phyloP scores from a whole-genome alignment of 1,140 invertebrate species.

The Drosophila ambigua region DNA sequence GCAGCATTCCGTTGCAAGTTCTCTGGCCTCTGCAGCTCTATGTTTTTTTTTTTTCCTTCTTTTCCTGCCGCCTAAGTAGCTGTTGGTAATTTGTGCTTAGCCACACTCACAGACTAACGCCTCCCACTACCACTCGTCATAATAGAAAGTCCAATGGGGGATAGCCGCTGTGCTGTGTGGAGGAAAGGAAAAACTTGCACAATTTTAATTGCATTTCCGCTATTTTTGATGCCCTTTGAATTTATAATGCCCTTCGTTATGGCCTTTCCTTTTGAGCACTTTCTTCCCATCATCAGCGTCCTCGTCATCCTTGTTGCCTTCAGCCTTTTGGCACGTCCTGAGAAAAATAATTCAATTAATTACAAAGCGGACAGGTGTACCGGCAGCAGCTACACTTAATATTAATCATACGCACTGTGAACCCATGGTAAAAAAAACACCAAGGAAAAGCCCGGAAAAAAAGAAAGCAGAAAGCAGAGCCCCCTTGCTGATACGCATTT shows the following conservation, averaged over 20 bases:
- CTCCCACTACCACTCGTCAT: conserved; percentile 4
- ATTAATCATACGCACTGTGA: conserved; percentile 74
- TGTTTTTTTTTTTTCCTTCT: conserved; percentile 4
- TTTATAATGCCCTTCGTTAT: conserved; percentile 62
- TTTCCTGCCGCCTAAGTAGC: conserved; percentile 61
- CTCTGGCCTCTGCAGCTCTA: no score
- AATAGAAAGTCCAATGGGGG: not conserved
- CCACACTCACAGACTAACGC: conserved; percentile 70
- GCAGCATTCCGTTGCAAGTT: conserved; percentile 35
- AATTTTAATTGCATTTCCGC: conserved; percentile 81
- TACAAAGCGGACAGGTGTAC: conserved; percentile 74
- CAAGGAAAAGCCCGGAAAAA: not conserved
- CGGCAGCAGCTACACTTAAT: conserved; percentile 64
- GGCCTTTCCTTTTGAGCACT: conserved; percentile 7
- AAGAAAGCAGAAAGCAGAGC: conserved; percentile 9
- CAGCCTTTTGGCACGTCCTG: conserved; percentile 55
- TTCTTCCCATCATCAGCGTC: no score
- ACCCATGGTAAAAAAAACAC: conserved; percentile 11
- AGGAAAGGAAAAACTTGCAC: conserved; percentile 30
- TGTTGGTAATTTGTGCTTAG: conserved; percentile 80
- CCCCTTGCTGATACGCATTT: conserved; percentile 58
- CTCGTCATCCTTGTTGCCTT: not conserved
- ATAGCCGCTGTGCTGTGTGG: not conserved
- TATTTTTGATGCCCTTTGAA: conserved; percentile 78
- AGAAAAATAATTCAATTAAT: conserved; percentile 81